Evolutionary conservation across 2,113 vertebrate genomes (phyloP).

Genomic region (Epinephelus fuscoguttatus): DNA sequence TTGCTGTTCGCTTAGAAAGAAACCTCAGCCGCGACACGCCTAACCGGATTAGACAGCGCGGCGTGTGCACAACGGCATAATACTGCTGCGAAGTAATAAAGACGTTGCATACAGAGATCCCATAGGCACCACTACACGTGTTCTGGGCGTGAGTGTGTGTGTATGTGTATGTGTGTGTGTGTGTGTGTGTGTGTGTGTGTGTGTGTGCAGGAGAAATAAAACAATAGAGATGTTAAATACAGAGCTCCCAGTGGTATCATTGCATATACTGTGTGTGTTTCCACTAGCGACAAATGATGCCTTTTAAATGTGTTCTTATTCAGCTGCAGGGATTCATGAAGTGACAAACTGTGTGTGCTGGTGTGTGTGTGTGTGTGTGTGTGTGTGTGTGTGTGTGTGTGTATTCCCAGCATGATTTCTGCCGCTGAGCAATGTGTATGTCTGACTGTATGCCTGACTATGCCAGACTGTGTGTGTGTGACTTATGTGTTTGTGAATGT

Average conservation of each 20-base stretch:
- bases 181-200: conserved; percentile 20
- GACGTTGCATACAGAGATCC: conserved; percentile 50
- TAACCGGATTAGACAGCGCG: conserved; percentile 66
- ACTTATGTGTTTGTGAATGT: background rate
- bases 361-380: background rate
- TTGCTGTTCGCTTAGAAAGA: conserved; percentile 50
- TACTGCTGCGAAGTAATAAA: conserved; percentile 54
- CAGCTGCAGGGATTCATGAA: conserved; percentile 16
- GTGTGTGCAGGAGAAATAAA: conserved; percentile 20
- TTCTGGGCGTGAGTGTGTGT: conserved; percentile 1
- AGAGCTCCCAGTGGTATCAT: conserved; percentile 25
- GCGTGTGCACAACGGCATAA: conserved; percentile 43
- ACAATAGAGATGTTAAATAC: conserved; percentile 40
- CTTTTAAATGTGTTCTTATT: conserved; percentile 36
- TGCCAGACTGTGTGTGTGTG: background rate
- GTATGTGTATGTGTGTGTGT: background rate
- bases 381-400: background rate
- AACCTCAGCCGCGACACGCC: conserved; percentile 40
- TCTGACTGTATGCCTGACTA: background rate
- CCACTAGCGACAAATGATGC: conserved; percentile 19
- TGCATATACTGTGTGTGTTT: conserved; percentile 12
- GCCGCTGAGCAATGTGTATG: background rate
- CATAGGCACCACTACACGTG: conserved; percentile 24
- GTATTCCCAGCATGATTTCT: background rate
- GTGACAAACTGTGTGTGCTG: conserved; percentile 7